These are phyloP conservation scores for Ianthella basta DNA, from an alignment of 37 sponge, comb jelly and placozoan species.

Conservation along the genomic window DNA sequence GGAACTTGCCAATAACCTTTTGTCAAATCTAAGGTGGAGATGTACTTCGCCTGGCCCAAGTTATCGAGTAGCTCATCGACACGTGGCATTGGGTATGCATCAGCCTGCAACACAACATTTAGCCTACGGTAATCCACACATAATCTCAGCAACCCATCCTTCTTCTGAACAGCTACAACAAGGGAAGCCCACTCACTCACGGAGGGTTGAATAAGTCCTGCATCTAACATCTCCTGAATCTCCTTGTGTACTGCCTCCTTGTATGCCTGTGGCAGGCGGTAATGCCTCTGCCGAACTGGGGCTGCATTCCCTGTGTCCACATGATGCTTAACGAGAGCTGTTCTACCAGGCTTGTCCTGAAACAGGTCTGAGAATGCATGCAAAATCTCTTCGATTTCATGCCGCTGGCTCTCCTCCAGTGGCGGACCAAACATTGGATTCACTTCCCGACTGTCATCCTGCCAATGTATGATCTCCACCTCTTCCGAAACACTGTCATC, in stretches of 20 bases:
- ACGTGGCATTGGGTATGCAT: slow-evolving; percentile 57
- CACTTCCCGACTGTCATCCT: too few relatives aligned
- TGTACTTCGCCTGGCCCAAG: slow-evolving; percentile 45
- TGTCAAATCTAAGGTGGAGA: slow-evolving; percentile 56
- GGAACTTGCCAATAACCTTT: slow-evolving; percentile 66
- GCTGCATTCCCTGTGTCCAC: slow-evolving; percentile 31
- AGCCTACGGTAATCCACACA: slow-evolving; percentile 54
- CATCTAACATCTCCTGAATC: slow-evolving; percentile 43
- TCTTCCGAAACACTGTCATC: too few relatives aligned
- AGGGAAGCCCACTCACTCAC: slow-evolving; percentile 52
- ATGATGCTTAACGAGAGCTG: slow-evolving; percentile 23
- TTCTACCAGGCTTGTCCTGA: slow-evolving; percentile 16
- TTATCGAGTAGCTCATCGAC: slow-evolving; percentile 55
- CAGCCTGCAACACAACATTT: slow-evolving; percentile 28
- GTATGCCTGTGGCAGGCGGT: slow-evolving; percentile 44
- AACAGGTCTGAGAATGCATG: not conserved
- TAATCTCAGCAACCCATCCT: slow-evolving; percentile 44
- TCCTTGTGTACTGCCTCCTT: too few relatives aligned
- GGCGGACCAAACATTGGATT: too few relatives aligned
- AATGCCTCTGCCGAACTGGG: slow-evolving; percentile 39
- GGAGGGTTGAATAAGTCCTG: slow-evolving; percentile 46
- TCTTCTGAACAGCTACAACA: slow-evolving; percentile 57
- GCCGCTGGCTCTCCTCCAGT: too few relatives aligned
- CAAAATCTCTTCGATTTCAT: not conserved
- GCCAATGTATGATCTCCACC: too few relatives aligned